These are phyloP conservation scores for Oceanites oceanicus DNA, from an alignment of 2,113 vertebrate genomes.

Conservation along the genomic window DNA sequence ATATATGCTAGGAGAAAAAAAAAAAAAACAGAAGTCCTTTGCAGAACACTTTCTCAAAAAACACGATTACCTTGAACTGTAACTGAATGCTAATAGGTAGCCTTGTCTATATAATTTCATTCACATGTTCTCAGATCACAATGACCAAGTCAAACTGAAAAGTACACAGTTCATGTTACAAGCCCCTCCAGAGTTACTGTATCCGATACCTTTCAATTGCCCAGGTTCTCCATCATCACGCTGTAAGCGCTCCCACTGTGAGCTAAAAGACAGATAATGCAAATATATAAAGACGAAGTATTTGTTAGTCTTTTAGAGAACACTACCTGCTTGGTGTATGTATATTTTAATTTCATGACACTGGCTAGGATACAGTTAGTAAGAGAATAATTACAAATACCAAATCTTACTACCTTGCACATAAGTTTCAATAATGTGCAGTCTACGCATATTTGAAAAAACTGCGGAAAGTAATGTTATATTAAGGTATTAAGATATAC, in stretches of 20 bases:
- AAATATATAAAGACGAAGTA: not conserved
- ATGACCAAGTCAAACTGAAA: not conserved
- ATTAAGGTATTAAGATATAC: not conserved
- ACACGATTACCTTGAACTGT: not conserved
- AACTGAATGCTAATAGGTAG: not conserved
- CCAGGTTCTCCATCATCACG: constrained; percentile 78
- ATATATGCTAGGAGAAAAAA: not conserved
- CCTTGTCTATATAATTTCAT: not conserved
- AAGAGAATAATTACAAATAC: not conserved
- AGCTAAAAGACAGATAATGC: constrained; percentile 69
- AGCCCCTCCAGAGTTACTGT: not conserved
- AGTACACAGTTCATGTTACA: not conserved
- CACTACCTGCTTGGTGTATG: not conserved
- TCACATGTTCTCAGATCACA: not conserved
- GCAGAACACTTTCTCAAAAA: not conserved
- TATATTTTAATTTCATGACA: not conserved
- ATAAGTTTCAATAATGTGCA: not conserved
- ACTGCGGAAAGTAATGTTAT: not conserved
- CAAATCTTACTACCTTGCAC: not conserved
- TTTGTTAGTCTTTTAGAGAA: not conserved
- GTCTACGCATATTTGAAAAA: not conserved
- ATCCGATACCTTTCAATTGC: constrained; percentile 86
- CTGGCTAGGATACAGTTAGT: not conserved
- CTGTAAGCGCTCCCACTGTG: constrained; percentile 91
- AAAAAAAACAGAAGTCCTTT: not conserved